Conservation (phyloP, 2,113 vertebrate genomes). For the Cariama cristata region DNA sequence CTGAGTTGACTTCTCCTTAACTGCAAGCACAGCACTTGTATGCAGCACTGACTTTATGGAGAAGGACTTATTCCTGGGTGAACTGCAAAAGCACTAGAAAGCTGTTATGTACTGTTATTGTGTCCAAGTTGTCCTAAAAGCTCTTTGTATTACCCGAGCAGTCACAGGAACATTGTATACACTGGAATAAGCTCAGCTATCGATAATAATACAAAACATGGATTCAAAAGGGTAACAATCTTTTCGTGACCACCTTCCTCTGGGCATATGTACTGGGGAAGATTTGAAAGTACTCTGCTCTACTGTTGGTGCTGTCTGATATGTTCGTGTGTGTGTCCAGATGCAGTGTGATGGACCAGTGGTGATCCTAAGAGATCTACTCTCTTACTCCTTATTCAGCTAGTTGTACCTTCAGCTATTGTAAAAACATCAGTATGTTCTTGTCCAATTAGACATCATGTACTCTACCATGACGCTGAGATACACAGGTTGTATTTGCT, state of each 20-base stretch:
- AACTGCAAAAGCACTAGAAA: neutral
- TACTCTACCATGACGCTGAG: neutral
- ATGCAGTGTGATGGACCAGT: neutral
- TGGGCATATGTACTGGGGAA: neutral
- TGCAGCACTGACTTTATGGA: neutral
- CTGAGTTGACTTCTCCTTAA: neutral
- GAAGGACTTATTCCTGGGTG: neutral
- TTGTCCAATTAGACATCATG: neutral
- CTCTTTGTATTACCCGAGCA: neutral
- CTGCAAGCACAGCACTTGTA: neutral
- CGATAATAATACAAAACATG: neutral
- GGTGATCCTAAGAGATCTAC: neutral
- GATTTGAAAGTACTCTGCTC: neutral
- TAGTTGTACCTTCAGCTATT: neutral
- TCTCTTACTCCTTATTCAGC: neutral
- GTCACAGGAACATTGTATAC: neutral
- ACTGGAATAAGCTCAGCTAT: neutral
- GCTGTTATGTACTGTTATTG: neutral
- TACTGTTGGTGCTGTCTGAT: neutral
- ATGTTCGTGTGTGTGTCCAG: fast-evolving
- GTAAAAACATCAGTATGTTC: neutral
- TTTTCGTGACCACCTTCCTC: neutral
- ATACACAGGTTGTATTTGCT: neutral
- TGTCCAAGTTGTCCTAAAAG: neutral
- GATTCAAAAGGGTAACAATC: neutral